Evolutionary conservation across 2,113 vertebrate genomes (phyloP), one percentile per base, ranked within the genome.

Genomic region (Pelmatolapia mariae): DNA sequence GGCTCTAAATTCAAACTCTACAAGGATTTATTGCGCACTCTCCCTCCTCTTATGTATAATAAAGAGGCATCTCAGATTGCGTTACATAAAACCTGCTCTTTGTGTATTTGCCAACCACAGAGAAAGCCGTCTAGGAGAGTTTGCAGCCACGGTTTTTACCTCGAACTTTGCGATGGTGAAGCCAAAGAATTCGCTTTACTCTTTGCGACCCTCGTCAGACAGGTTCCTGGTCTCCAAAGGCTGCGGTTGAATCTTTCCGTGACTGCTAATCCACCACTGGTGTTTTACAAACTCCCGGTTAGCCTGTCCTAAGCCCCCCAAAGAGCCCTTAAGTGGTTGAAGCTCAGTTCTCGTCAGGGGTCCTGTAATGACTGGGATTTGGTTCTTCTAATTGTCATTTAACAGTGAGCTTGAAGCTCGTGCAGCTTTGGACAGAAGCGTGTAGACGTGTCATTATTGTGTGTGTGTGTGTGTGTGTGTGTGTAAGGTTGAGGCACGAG

Each of bases 361-460:
- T 93, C 90, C 84, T 54, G 86, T 94, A 93, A 94, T 94, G 84
- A 94, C 91, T 40, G 71, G 92, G 94, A 93, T 95, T 95, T 92
- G 83, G 38, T 78, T 89, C 47, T 86, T 93, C 76, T 93, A 93
- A 95, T 94, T 93, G 95, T 94, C 89, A 88, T 93, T 93, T 90
- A 88, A 86, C 86, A 88, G 86, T 53, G 89, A 90, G 93, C 85
- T 90, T 47, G 43, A 84, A 84, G 80, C 50, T 86, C 82, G 80
- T 87, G 91, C 90, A 80, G 85, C 81, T 91, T 88, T 81, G 82
- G 80, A 84, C 59, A 63, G 57, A 80, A 8, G 50, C 0, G 1
- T 61, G 81, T 24, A 73, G 68, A 26, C 1, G 4, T 76, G 82
- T 40, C 3, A 6, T 53, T 19, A 45, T 47, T 63, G 73, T 16